Conservation (phyloP, 2,797 vertebrate genomes). For the Coracias cyanogaster region DNA sequence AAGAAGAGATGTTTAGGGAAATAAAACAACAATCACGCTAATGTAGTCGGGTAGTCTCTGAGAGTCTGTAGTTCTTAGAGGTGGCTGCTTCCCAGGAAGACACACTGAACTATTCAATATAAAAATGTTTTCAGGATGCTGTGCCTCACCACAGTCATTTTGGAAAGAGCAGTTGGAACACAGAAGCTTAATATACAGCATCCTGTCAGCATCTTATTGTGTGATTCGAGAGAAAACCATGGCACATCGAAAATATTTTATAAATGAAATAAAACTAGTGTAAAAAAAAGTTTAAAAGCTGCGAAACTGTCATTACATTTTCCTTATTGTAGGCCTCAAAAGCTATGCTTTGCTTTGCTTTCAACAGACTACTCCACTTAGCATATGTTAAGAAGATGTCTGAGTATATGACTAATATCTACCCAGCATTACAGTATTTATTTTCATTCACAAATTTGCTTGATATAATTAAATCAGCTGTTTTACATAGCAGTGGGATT, state of each 20-base stretch:
- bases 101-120: not conserved
- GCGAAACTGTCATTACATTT: too few relatives aligned
- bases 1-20: not conserved
- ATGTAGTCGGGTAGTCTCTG: not conserved
- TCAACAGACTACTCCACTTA: not conserved
- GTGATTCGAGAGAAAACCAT: not conserved
- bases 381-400: not conserved
- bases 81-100: not conserved
- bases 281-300: not conserved
- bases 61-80: not conserved
- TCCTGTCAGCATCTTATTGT: not conserved
- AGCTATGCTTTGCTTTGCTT: accelerated
- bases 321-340: not conserved
- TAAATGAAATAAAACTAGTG: not conserved
- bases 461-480: not conserved
- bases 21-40: not conserved
- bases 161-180: not conserved
- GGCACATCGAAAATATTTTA: not conserved
- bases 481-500: not conserved
- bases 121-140: not conserved
- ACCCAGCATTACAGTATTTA: not conserved
- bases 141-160: not conserved
- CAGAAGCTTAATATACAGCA: not conserved
- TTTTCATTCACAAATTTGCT: not conserved
- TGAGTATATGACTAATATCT: not conserved